These are phyloP conservation scores for Helicorthomorpha holstii DNA, from an alignment of 1,140 invertebrate genomes.

Conservation along the genomic window DNA sequence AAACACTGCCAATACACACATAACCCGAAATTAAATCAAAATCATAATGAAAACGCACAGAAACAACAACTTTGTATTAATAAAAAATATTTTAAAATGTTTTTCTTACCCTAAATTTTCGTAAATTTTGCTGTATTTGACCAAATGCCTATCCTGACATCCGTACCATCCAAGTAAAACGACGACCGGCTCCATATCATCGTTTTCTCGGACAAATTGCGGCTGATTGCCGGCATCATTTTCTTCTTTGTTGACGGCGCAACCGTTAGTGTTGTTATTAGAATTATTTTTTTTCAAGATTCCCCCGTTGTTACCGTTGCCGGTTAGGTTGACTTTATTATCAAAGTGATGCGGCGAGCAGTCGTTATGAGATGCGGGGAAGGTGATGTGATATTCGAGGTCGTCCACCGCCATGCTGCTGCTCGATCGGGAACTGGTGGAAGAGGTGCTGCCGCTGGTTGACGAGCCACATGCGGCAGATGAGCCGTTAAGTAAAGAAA, in stretches of 20 bases:
- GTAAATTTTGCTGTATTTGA: conserved; percentile 61
- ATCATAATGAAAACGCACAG: too few species aligned
- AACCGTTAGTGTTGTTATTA: too few species aligned
- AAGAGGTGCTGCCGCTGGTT: not conserved
- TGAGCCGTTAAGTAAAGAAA: too few species aligned
- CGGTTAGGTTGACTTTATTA: not conserved
- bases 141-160: conserved; percentile 51
- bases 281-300: too few species aligned
- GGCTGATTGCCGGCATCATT: conserved; percentile 22
- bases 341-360: not conserved
- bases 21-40: too few species aligned
- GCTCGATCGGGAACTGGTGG: not conserved
- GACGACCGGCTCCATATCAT: conserved; percentile 46
- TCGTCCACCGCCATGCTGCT: conserved; percentile 23
- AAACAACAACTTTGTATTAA: too few species aligned
- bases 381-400: conserved; percentile 43
- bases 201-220: conserved; percentile 34
- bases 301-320: too few species aligned
- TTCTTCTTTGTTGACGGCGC: too few species aligned
- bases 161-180: conserved; percentile 60
- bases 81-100: conserved; percentile 2
- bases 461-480: too few species aligned
- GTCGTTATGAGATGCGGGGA: conserved; percentile 25
- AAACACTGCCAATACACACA: too few species aligned
- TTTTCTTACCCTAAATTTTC: conserved; percentile 45